Evolutionary conservation across 2,888 invertebrate genomes (phyloP).

Genomic region (Oxystoma pomonae): DNA sequence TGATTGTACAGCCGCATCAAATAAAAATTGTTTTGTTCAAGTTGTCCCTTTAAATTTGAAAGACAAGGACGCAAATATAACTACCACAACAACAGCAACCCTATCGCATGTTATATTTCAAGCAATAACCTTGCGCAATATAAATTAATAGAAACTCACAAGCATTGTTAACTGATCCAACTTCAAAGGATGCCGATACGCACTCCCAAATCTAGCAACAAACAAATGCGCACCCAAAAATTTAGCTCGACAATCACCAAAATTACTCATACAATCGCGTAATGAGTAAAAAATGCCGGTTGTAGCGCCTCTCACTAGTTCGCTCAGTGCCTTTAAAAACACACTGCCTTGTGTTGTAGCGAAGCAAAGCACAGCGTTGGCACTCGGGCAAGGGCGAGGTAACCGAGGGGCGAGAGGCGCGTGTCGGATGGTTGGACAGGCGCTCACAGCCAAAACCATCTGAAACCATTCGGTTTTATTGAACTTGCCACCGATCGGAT

Average conservation of each 20-base stretch:
- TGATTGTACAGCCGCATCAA: too few species aligned
- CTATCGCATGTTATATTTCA: neutral
- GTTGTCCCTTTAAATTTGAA: constrained; percentile 1
- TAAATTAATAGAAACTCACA: constrained; percentile 28
- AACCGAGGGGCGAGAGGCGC: constrained; percentile 16
- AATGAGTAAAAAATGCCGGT: neutral
- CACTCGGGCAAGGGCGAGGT: constrained; percentile 10
- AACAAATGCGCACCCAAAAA: neutral
- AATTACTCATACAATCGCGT: neutral
- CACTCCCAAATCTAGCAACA: neutral
- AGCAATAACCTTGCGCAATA: constrained; percentile 10
- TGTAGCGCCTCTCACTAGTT: neutral
- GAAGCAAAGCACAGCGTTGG: neutral
- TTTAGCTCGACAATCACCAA: neutral
- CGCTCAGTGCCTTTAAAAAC: neutral
- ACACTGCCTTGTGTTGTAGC: neutral
- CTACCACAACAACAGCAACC: neutral
- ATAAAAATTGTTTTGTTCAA: too few species aligned
- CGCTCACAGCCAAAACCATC: neutral
- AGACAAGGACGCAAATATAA: too few species aligned
- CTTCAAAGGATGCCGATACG: neutral
- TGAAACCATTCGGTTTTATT: neutral
- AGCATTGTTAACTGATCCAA: constrained; percentile 30
- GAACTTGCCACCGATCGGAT: neutral
- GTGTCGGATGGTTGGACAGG: constrained; percentile 7